phyloP scores from a whole-genome alignment of 2,797 vertebrate genomes.

The Centroberyx gerrardi region DNA sequence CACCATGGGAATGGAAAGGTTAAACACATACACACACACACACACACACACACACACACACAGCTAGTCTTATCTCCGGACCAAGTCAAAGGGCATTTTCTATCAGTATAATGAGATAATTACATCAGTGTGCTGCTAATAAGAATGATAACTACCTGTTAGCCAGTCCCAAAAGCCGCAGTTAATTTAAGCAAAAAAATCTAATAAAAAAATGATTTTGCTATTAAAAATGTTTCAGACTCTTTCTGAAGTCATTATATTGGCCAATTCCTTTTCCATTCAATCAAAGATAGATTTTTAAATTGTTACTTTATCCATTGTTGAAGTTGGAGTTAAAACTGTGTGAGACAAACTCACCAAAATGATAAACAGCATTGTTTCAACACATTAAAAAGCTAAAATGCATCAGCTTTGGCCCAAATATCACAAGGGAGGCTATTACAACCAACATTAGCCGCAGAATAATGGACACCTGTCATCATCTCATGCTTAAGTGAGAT shows the following conservation, averaged over 20 bases:
- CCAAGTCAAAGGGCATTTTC: slow-evolving; percentile 12
- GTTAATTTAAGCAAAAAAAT: neutral
- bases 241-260: too few relatives aligned
- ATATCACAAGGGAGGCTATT: neutral
- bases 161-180: neutral
- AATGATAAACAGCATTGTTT: neutral
- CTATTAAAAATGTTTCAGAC: too few relatives aligned
- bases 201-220: too few relatives aligned
- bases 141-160: neutral
- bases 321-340: too few relatives aligned
- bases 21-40: slow-evolving; percentile 27
- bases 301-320: too few relatives aligned
- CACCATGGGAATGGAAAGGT: slow-evolving; percentile 50
- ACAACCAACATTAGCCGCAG: neutral
- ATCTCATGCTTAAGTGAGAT: slow-evolving; percentile 1
- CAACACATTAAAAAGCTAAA: neutral
- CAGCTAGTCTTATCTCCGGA: neutral
- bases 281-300: too few relatives aligned
- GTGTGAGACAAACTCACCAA: too few relatives aligned
- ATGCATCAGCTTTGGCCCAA: neutral
- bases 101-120: slow-evolving; percentile 12
- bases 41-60: neutral
- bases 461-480: slow-evolving; percentile 23
- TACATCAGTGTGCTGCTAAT: neutral
- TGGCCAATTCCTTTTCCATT: too few relatives aligned